Conservation (phyloP, 1,140 invertebrate genomes). For the Epicauta chinensis region DNA sequence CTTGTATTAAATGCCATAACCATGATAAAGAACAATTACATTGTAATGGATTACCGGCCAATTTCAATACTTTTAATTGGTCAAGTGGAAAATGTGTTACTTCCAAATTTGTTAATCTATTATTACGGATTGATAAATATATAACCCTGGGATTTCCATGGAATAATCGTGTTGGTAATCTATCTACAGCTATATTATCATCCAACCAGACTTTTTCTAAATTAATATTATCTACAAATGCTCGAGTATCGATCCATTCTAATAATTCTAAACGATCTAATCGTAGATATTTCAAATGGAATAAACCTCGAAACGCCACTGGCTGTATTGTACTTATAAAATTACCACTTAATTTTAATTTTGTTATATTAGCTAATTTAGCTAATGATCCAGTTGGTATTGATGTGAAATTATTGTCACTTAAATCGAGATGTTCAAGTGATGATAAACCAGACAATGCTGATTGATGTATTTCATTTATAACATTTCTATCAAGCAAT, state of each 20-base stretch:
- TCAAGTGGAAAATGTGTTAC: slow-evolving; percentile 75
- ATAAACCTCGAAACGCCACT: slow-evolving; percentile 73
- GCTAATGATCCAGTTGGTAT: slow-evolving; percentile 69
- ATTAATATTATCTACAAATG: slow-evolving; percentile 78
- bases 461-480: slow-evolving; percentile 58
- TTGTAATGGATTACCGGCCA: slow-evolving; percentile 75
- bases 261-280: slow-evolving; percentile 62
- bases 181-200: slow-evolving; percentile 62
- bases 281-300: slow-evolving; percentile 66
- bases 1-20: slow-evolving; percentile 69
- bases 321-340: slow-evolving; percentile 60
- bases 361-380: slow-evolving; percentile 65
- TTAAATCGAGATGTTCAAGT: slow-evolving; percentile 66
- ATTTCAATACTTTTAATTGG: slow-evolving; percentile 57
- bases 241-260: slow-evolving; percentile 60
- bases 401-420: slow-evolving; percentile 72
- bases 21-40: slow-evolving; percentile 84
- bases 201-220: slow-evolving; percentile 70
- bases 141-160: slow-evolving; percentile 68
- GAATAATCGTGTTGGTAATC: slow-evolving; percentile 64
- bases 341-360: slow-evolving; percentile 70
- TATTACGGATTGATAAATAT: slow-evolving; percentile 64
- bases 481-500: slow-evolving; percentile 64
- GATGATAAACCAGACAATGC: slow-evolving; percentile 63
- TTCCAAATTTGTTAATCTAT: slow-evolving; percentile 63